Percentiles rank a stretch among this genome's conserved stretches.
Conservation (phyloP, 2,888 invertebrate genomes). For the Palloptera scutellata region DNA sequence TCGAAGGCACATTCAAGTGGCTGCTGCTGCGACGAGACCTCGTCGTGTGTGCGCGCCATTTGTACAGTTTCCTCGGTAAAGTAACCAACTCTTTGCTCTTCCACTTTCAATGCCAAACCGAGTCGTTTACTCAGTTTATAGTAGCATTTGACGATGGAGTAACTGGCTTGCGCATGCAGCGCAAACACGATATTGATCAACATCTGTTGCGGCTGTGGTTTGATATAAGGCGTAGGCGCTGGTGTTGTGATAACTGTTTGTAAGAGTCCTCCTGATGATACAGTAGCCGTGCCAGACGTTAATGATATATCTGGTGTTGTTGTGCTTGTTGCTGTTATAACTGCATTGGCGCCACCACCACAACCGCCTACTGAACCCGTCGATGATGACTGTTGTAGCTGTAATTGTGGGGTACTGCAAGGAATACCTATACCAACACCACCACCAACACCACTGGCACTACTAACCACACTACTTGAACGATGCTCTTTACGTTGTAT, state of each 20-base stretch:
- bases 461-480: slow-evolving; percentile 26
- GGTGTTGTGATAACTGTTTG: slow-evolving; percentile 1
- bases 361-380: no score
- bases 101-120: slow-evolving; percentile 87
- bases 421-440: slow-evolving; percentile 4
- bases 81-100: slow-evolving; percentile 89
- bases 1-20: slow-evolving; percentile 73
- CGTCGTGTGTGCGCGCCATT: slow-evolving; percentile 77
- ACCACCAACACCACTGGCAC: not conserved
- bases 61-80: slow-evolving; percentile 87
- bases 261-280: not conserved
- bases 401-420: no score
- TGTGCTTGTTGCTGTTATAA: not conserved
- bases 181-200: slow-evolving; percentile 91
- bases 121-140: slow-evolving; percentile 91
- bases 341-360: not conserved
- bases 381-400: no score
- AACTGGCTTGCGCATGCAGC: slow-evolving; percentile 86
- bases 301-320: slow-evolving; percentile 16
- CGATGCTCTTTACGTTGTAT: slow-evolving; percentile 74
- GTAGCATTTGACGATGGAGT: slow-evolving; percentile 92
- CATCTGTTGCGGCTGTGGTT: slow-evolving; percentile 65
- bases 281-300: not conserved
- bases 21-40: slow-evolving; percentile 66
- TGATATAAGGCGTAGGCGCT: slow-evolving; percentile 23